Evolutionary conservation across 2,888 invertebrate genomes (phyloP).

Genomic region (Linnaemya vulpina): DNA sequence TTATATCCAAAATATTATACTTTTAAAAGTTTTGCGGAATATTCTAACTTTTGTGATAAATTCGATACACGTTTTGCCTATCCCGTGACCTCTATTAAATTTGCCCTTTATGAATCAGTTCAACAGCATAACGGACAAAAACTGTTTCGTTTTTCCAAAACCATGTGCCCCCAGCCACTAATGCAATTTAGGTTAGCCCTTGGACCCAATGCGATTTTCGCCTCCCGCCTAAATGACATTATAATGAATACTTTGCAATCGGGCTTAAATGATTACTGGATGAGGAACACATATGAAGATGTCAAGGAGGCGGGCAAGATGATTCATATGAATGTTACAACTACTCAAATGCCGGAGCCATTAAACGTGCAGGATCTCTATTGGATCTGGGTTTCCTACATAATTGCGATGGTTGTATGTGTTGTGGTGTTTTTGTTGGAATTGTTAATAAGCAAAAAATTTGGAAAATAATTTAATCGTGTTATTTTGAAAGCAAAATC

Average conservation of each 20-base stretch:
- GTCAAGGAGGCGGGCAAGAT: constrained; percentile 25
- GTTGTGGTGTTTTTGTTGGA: constrained; percentile 46
- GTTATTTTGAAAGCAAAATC: too few species aligned
- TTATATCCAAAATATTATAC: constrained; percentile 24
- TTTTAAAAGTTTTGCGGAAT: neutral
- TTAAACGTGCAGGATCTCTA: constrained; percentile 50
- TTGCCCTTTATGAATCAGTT: constrained; percentile 41
- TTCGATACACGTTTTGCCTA: constrained; percentile 52
- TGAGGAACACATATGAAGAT: constrained; percentile 52
- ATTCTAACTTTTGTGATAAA: constrained; percentile 24
- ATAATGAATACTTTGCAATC: constrained; percentile 54
- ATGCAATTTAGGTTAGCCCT: constrained; percentile 52
- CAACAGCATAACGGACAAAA: constrained; percentile 5
- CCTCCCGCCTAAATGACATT: constrained; percentile 21
- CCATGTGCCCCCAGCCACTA: constrained; percentile 57
- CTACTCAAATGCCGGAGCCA: neutral
- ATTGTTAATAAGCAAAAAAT: constrained; percentile 17
- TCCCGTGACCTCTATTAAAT: constrained; percentile 22
- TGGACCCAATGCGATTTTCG: constrained; percentile 53
- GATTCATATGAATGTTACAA: constrained; percentile 30
- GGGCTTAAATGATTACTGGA: constrained; percentile 62
- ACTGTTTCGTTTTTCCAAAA: constrained; percentile 37
- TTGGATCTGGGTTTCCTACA: constrained; percentile 60
- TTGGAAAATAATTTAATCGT: neutral
- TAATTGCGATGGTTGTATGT: neutral